These are phyloP conservation scores for Axea sp. DNA, from an alignment of 2,888 invertebrate genomes.

Conservation along the genomic window DNA sequence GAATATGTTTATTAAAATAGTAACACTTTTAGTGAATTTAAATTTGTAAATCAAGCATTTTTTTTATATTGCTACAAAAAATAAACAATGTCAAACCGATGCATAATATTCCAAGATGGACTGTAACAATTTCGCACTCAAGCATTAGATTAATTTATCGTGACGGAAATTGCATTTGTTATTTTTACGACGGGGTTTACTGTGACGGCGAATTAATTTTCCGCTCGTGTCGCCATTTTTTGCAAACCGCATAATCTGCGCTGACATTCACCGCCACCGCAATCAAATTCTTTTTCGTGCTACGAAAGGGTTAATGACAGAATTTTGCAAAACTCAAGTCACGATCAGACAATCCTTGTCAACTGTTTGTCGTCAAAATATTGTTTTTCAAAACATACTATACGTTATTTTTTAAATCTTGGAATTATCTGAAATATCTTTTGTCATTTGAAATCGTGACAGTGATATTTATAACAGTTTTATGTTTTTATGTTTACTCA, in stretches of 20 bases:
- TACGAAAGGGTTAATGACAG: conserved; percentile 35
- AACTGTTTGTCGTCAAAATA: not conserved
- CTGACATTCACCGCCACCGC: conserved; percentile 55
- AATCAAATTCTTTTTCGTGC: conserved; percentile 36
- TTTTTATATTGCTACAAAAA: no score
- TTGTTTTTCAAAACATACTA: no score
- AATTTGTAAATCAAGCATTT: no score
- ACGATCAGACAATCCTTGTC: not conserved
- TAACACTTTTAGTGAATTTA: no score
- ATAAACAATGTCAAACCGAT: not conserved
- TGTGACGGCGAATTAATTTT: conserved; percentile 54
- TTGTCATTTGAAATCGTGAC: no score
- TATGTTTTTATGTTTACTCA: conserved; percentile 4
- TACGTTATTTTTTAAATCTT: no score
- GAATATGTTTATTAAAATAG: no score
- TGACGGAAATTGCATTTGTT: conserved; percentile 51
- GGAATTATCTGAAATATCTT: no score
- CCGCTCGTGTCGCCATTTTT: conserved; percentile 52
- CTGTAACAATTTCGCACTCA: conserved; percentile 5
- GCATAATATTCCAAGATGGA: not conserved
- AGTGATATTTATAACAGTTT: no score
- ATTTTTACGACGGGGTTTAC: conserved; percentile 26
- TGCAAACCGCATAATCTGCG: conserved; percentile 51
- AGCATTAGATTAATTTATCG: conserved; percentile 44
- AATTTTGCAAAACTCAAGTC: conserved; percentile 16